These are phyloP conservation scores for Arctopsyche grandis DNA, from an alignment of 1,140 invertebrate species.

Conservation along the genomic window DNA sequence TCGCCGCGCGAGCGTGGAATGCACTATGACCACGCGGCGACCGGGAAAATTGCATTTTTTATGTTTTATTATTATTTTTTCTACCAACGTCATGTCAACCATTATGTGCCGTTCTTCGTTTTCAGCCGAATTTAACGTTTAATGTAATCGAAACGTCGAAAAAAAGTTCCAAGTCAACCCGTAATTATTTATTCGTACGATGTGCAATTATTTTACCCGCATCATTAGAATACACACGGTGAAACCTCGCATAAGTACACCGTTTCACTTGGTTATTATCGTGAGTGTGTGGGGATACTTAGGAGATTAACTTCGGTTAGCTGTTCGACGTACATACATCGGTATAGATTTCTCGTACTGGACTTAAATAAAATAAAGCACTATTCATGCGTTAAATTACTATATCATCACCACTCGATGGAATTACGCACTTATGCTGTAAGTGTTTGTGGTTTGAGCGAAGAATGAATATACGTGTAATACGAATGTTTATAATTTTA, in stretches of 20 bases:
- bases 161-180: not conserved
- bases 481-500: too few relatives aligned
- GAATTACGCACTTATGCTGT: too few relatives aligned
- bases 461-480: too few relatives aligned
- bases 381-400: too few relatives aligned
- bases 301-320: not conserved
- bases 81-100: not conserved
- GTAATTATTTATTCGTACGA: slow-evolving; percentile 9
- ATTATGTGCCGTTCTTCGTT: too few relatives aligned
- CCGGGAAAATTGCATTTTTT: not conserved
- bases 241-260: not conserved
- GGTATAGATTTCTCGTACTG: too few relatives aligned
- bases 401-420: too few relatives aligned
- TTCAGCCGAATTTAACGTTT: not conserved
- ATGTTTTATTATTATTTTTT: not conserved
- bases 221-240: slow-evolving; percentile 5
- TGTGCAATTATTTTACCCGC: slow-evolving; percentile 22
- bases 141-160: not conserved
- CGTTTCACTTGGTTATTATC: not conserved
- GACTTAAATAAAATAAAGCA: too few relatives aligned
- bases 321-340: not conserved
- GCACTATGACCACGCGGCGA: slow-evolving; percentile 6
- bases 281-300: not conserved
- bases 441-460: too few relatives aligned
- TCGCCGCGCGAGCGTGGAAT: not conserved